Percentiles rank a stretch among this genome's conserved stretches.
Conservation (phyloP, 2,797 vertebrate species). For the Enteromius trimaculatus region DNA sequence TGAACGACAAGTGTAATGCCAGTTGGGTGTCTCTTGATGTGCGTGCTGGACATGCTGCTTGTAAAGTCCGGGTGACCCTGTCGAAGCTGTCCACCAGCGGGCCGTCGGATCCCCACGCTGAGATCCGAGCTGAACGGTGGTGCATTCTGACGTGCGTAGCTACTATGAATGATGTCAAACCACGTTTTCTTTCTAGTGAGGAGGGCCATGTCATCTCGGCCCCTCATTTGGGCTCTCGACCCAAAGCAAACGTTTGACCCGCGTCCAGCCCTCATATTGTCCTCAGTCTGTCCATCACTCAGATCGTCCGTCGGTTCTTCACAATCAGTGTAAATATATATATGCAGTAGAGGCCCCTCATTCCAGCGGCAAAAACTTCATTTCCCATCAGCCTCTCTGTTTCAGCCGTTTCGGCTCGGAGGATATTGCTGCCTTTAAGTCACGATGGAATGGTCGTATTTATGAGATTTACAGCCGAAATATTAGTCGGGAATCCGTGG, state of each 20-base stretch:
- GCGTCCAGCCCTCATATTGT: constrained; percentile 61
- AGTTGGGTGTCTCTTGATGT: constrained; percentile 37
- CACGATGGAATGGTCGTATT: constrained; percentile 25
- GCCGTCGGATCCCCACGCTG: constrained; percentile 63
- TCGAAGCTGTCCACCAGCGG: constrained; percentile 66
- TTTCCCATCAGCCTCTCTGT: constrained; percentile 68
- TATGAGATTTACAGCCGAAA: background rate
- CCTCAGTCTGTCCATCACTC: constrained; percentile 67
- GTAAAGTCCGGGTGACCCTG: constrained; percentile 66
- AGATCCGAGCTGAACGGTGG: constrained; percentile 69
- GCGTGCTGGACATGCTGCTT: constrained; percentile 58
- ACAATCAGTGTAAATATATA: constrained; percentile 79
- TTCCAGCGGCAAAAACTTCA: constrained; percentile 52
- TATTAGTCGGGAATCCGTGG: background rate
- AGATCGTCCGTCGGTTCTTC: constrained; percentile 56
- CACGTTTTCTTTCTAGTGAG: constrained; percentile 58
- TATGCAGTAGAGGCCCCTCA: constrained; percentile 73
- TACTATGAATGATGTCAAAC: constrained; percentile 84
- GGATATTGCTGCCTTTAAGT: constrained; percentile 62
- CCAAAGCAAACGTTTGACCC: constrained; percentile 70
- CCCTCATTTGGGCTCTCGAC: constrained; percentile 64
- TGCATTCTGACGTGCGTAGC: constrained; percentile 56
- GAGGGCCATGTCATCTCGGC: constrained; percentile 59
- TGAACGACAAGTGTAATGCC: constrained; percentile 62
- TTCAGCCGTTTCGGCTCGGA: constrained; percentile 67